Evolutionary conservation across 1,140 invertebrate genomes (phyloP).

Genomic region (Drosophila tristis): DNA sequence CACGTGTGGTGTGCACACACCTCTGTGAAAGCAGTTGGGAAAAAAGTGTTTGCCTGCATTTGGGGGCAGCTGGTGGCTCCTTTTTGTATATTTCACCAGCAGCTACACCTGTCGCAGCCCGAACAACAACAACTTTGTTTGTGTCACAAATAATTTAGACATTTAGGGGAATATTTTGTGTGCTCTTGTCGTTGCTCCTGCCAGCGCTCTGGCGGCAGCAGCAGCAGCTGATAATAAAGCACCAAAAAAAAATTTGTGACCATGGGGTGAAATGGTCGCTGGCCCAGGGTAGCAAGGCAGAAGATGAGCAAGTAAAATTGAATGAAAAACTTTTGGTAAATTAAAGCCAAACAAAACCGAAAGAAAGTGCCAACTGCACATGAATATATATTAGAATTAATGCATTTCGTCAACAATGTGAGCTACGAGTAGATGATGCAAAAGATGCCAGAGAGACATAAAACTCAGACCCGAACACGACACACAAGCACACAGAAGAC

Average conservation of each 20-base stretch:
- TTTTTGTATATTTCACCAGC: conserved; percentile 6
- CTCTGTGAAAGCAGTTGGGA: neutral
- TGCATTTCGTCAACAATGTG: conserved; percentile 63
- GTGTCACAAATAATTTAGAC: conserved; percentile 66
- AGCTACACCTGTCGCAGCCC: conserved; percentile 28
- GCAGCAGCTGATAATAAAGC: conserved; percentile 38
- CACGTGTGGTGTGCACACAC: too few relatives aligned
- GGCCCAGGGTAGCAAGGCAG: neutral
- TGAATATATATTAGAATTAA: conserved; percentile 72
- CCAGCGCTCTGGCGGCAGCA: neutral
- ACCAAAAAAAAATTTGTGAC: neutral
- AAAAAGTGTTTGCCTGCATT: conserved; percentile 18
- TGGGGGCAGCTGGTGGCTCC: conserved; percentile 5
- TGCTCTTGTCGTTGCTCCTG: conserved; percentile 8
- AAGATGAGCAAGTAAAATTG: conserved; percentile 21
- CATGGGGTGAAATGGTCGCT: neutral
- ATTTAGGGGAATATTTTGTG: conserved; percentile 41
- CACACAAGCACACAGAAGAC: neutral
- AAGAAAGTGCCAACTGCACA: conserved; percentile 39
- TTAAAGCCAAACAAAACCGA: conserved; percentile 53
- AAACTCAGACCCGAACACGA: conserved; percentile 24
- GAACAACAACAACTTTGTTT: conserved; percentile 43
- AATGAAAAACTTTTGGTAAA: conserved; percentile 30
- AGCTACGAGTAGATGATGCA: conserved; percentile 19
- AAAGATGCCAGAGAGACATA: conserved; percentile 47